These are phyloP conservation scores for Pentamera pediparva DNA, from an alignment of 53 echinoderm and acorn worm genomes.

Conservation along the genomic window DNA sequence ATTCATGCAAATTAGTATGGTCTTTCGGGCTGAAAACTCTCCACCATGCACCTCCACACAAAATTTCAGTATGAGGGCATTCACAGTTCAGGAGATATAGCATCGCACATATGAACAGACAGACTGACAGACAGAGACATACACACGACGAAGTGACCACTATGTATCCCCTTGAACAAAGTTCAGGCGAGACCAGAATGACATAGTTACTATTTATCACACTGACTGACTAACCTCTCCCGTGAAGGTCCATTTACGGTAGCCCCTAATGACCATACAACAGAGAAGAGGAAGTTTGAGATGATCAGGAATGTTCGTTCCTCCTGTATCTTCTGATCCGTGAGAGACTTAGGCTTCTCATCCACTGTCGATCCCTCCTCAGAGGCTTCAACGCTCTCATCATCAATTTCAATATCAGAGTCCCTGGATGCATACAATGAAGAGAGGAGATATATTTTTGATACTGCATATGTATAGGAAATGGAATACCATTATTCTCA, in stretches of 20 bases:
- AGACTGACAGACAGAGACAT: neutral
- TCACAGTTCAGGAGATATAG: too few species aligned
- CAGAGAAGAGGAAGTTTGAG: conserved; percentile 80
- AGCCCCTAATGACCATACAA: conserved; percentile 91
- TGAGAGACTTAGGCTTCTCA: conserved; percentile 44
- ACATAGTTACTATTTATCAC: too few species aligned
- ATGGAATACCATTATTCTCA: neutral
- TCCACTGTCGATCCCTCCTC: too few species aligned
- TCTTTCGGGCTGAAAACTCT: too few species aligned
- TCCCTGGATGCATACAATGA: conserved; percentile 3
- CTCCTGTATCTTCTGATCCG: conserved; percentile 86
- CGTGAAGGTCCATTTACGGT: conserved; percentile 75
- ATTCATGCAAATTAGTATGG: too few species aligned
- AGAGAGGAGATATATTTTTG: neutral
- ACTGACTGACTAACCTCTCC: conserved; percentile 61
- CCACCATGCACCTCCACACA: too few species aligned
- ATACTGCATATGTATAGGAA: neutral
- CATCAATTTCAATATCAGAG: conserved; percentile 43
- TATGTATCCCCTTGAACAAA: too few species aligned
- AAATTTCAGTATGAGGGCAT: too few species aligned
- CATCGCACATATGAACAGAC: too few species aligned
- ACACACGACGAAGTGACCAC: neutral
- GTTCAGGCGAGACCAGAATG: too few species aligned
- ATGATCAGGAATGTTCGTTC: conserved; percentile 88
- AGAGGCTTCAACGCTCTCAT: conserved; percentile 46